phyloP scores from a whole-genome alignment of 1,140 invertebrate species.

The Procambarus virginalis region DNA sequence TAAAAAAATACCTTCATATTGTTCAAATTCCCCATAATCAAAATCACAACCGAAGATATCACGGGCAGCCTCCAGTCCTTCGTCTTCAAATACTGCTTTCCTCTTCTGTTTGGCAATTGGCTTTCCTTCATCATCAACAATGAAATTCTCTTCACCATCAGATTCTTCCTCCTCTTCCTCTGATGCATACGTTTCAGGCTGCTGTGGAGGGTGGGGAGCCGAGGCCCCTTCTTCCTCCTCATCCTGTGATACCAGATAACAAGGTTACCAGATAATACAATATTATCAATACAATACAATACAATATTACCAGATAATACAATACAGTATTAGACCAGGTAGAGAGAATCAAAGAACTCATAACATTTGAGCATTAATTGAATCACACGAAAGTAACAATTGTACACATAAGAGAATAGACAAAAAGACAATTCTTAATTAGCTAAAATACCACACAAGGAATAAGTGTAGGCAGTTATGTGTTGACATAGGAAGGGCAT shows the following conservation, averaged over 20 bases:
- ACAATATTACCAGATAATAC: too few species aligned
- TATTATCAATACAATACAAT: too few species aligned
- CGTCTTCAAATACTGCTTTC: conserved; percentile 89
- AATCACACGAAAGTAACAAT: too few species aligned
- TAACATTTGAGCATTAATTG: too few species aligned
- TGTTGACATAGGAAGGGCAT: too few species aligned
- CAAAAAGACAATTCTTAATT: too few species aligned
- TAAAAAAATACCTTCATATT: conserved; percentile 83
- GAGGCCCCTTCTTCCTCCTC: conserved; percentile 83
- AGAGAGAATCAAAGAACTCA: too few species aligned
- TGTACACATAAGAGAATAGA: too few species aligned
- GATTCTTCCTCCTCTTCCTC: conserved; percentile 84
- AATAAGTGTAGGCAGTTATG: too few species aligned
- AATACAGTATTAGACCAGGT: too few species aligned
- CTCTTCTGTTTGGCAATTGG: conserved; percentile 91
- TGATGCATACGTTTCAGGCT: conserved; percentile 79
- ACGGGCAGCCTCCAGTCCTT: conserved; percentile 96
- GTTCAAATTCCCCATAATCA: conserved; percentile 84
- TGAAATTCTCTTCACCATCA: conserved; percentile 87
- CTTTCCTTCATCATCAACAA: conserved; percentile 96
- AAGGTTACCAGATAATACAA: too few species aligned
- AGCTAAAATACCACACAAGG: too few species aligned
- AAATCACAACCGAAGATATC: conserved; percentile 99
- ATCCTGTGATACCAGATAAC: conserved; percentile 74
- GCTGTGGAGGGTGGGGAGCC: conserved; percentile 66